Conservation (phyloP, 2,888 invertebrate genomes). For the Zaprionus lineosus region DNA sequence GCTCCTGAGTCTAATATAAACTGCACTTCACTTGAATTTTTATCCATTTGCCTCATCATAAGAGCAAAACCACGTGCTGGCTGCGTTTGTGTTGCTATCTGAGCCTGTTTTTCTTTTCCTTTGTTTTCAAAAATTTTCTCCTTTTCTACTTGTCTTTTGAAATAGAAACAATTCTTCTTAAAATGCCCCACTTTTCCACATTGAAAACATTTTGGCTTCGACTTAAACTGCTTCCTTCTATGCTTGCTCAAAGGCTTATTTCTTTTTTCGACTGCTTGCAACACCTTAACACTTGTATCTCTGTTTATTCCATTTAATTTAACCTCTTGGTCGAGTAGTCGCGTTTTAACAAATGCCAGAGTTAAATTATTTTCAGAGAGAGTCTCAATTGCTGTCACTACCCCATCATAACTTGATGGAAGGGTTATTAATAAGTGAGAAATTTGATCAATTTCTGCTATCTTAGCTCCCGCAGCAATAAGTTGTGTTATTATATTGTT, state of each 20-base stretch:
- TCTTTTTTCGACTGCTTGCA: constrained; percentile 45
- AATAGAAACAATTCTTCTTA: constrained; percentile 14
- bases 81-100: constrained; percentile 13
- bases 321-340: constrained; percentile 52
- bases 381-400: background rate
- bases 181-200: constrained; percentile 13
- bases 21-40: background rate
- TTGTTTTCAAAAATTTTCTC: constrained; percentile 3
- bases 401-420: background rate
- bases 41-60: constrained; percentile 4
- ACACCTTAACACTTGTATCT: constrained; percentile 66
- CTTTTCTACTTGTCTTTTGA: constrained; percentile 8
- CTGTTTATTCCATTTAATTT: constrained; percentile 29
- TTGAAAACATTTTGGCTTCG: constrained; percentile 20
- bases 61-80: constrained; percentile 16
- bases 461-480: too few species aligned
- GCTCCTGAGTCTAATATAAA: constrained; percentile 18
- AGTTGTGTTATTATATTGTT: background rate
- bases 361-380: background rate
- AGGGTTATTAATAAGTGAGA: background rate
- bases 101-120: constrained; percentile 7
- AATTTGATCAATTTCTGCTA: constrained; percentile 3
- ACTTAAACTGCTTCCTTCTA: constrained; percentile 1
- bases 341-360: constrained; percentile 70
- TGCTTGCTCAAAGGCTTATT: background rate